phyloP scores from a whole-genome alignment of 2,797 vertebrate species.

The Pipistrellus kuhlii region DNA sequence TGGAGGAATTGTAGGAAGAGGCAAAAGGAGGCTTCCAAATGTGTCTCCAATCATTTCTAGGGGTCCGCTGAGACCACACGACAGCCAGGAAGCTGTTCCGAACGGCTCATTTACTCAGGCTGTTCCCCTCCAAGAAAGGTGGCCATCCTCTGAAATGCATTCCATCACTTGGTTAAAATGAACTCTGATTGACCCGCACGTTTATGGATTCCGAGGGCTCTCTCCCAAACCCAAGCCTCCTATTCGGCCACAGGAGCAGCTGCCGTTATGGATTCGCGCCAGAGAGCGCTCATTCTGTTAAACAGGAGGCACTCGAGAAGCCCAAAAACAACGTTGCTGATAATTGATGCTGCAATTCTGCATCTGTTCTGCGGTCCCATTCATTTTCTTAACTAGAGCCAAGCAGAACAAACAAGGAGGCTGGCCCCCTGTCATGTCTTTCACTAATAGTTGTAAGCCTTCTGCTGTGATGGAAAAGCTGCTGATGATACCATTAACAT shows the following conservation, averaged over 20 bases:
- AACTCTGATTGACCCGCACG: conserved; percentile 65
- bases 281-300: conserved; percentile 53
- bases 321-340: conserved; percentile 67
- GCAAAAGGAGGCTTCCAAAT: not conserved
- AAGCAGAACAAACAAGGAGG: conserved; percentile 60
- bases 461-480: conserved; percentile 61
- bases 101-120: not conserved
- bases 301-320: conserved; percentile 61
- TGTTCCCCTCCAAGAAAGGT: not conserved
- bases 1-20: not conserved
- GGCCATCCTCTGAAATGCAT: conserved; percentile 41
- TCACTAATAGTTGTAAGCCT: conserved; percentile 76
- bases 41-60: not conserved
- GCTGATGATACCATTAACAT: conserved; percentile 77
- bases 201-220: conserved; percentile 33
- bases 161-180: conserved; percentile 39
- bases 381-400: conserved; percentile 82
- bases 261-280: conserved; percentile 71
- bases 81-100: not conserved
- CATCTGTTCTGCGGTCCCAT: conserved; percentile 76
- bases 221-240: conserved; percentile 39
- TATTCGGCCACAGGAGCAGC: conserved; percentile 45
- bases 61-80: not conserved
- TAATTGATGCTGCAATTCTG: conserved; percentile 75
- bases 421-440: conserved; percentile 69